Conservation (phyloP, 1,140 invertebrate genomes). For the Ditylenchus dipsaci region DNA sequence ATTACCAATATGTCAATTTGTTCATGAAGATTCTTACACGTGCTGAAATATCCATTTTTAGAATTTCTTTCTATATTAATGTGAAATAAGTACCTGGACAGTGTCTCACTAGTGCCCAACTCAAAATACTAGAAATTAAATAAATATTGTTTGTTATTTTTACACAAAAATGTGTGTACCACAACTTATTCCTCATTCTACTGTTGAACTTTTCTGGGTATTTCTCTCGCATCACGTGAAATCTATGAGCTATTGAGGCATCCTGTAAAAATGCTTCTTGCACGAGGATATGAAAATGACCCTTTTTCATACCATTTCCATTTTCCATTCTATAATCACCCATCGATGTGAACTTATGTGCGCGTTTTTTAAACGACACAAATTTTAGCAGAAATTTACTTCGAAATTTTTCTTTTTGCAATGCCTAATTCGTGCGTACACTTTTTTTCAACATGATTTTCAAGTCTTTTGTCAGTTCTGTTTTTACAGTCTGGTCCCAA, state of each 20-base stretch:
- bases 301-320: too few species aligned
- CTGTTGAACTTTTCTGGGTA: slow-evolving; percentile 98
- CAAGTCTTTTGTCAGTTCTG: too few species aligned
- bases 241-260: slow-evolving; percentile 92
- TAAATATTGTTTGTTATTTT: background rate
- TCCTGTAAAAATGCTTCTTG: slow-evolving; percentile 74
- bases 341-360: too few species aligned
- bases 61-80: background rate
- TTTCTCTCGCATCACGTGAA: slow-evolving; percentile 88
- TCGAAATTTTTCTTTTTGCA: too few species aligned
- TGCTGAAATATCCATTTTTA: slow-evolving; percentile 66
- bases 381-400: too few species aligned
- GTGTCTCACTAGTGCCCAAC: slow-evolving; percentile 90
- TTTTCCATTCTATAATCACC: too few species aligned
- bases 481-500: too few species aligned
- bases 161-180: slow-evolving; percentile 58
- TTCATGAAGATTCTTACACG: slow-evolving; percentile 93
- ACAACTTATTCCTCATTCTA: slow-evolving; percentile 90
- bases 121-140: slow-evolving; percentile 75
- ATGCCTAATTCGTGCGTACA: too few species aligned
- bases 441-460: too few species aligned
- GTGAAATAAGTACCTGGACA: slow-evolving; percentile 59
- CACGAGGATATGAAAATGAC: too few species aligned
- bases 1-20: slow-evolving; percentile 84
- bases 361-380: too few species aligned